Percentiles rank a stretch among this genome's conserved stretches.
phyloP scores from a whole-genome alignment of 2,797 vertebrate species.

The Arrhamphus sclerolepis region DNA sequence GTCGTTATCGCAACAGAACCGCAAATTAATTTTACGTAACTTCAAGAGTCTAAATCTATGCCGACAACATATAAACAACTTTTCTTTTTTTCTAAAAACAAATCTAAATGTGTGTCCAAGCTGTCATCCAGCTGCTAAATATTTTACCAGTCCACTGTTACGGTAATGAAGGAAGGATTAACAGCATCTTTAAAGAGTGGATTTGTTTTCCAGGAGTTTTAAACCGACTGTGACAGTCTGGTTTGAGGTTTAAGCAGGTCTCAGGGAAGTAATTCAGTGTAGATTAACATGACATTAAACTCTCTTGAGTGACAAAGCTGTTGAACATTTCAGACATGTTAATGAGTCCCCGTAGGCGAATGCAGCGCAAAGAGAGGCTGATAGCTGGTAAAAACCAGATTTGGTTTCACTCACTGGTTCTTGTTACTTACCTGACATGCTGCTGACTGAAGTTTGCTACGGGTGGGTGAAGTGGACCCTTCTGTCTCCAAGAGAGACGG shows the following conservation, averaged over 20 bases:
- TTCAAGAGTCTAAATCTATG: neutral
- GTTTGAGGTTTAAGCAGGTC: slow-evolving; percentile 38
- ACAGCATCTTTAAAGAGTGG: neutral
- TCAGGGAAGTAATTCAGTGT: slow-evolving; percentile 36
- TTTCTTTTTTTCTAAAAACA: neutral
- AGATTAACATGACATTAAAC: slow-evolving; percentile 66
- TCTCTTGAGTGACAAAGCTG: slow-evolving; percentile 64
- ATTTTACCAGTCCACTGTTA: neutral
- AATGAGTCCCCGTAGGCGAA: slow-evolving; percentile 65
- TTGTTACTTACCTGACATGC: slow-evolving; percentile 36
- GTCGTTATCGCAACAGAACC: no score
- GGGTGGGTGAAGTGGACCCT: slow-evolving; percentile 62
- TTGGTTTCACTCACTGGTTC: slow-evolving; percentile 55
- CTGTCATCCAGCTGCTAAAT: slow-evolving; percentile 6
- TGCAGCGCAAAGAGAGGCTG: slow-evolving; percentile 31
- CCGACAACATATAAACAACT: neutral
- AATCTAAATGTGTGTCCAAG: neutral
- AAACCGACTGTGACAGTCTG: slow-evolving; percentile 26
- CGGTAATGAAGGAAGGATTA: slow-evolving; percentile 22
- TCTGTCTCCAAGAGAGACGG: slow-evolving; percentile 33
- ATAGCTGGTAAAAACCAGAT: slow-evolving; percentile 56
- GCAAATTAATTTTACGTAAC: neutral
- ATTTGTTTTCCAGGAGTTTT: slow-evolving; percentile 18
- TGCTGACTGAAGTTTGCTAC: slow-evolving; percentile 42
- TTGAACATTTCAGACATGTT: slow-evolving; percentile 62